A percentile compares a stretch with the other conserved stretches of the same genome.
Conservation (phyloP, 2,113 vertebrate species). For the Narcine bancroftii region DNA sequence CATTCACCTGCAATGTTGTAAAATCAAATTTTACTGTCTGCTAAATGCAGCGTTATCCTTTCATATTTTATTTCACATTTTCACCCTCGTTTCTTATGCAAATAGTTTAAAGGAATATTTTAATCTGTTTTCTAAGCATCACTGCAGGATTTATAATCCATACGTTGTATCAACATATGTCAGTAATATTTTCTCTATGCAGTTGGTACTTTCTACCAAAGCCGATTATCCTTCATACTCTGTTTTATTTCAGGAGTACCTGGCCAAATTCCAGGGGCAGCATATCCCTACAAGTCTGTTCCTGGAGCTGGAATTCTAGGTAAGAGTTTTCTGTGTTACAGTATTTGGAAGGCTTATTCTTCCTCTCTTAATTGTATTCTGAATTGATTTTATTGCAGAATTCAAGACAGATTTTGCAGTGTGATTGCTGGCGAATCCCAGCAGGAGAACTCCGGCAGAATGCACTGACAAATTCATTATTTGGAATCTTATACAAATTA, state of each 20-base stretch:
- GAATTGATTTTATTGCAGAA: background rate
- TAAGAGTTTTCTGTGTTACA: background rate
- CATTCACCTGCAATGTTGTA: no score
- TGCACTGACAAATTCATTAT: no score
- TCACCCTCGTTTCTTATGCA: no score
- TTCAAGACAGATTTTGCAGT: no score
- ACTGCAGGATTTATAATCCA: background rate
- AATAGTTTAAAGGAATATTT: no score
- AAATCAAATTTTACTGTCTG: no score
- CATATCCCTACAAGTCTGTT: background rate
- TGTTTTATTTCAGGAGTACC: constrained; percentile 31
- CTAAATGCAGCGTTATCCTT: no score
- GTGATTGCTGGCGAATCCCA: no score
- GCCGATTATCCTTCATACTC: background rate
- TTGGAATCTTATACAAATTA: no score
- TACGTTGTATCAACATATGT: background rate
- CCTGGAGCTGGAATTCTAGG: constrained; percentile 25
- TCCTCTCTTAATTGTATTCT: background rate
- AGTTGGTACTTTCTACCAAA: background rate
- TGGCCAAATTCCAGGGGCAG: background rate
- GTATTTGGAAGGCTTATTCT: background rate
- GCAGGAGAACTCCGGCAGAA: no score
- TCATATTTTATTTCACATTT: no score
- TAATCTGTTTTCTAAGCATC: background rate
- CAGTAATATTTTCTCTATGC: background rate